phyloP scores from a whole-genome alignment of 2,113 vertebrate species.

The Hippocampus guttulatus region DNA sequence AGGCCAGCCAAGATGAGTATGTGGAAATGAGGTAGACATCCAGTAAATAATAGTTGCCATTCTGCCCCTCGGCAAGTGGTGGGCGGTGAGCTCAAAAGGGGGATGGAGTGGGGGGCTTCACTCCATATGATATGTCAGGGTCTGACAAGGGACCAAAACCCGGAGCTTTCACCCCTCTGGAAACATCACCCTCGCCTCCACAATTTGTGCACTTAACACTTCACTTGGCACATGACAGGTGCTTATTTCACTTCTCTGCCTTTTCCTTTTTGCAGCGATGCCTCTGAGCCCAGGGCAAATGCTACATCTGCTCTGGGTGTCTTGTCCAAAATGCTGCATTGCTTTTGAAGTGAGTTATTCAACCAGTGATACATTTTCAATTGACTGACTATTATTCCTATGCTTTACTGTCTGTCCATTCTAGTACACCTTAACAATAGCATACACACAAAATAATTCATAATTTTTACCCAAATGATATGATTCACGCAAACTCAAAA shows the following conservation, averaged over 20 bases:
- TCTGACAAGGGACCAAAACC: slow-evolving; percentile 64
- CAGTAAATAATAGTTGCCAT: slow-evolving; percentile 74
- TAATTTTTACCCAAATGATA: neutral
- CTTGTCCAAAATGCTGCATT: slow-evolving; percentile 38
- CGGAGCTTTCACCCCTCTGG: slow-evolving; percentile 68
- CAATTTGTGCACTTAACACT: slow-evolving; percentile 76
- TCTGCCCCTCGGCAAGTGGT: slow-evolving; percentile 59
- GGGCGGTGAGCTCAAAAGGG: slow-evolving; percentile 22
- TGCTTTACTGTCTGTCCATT: neutral
- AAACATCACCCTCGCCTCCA: slow-evolving; percentile 70
- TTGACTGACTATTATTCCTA: slow-evolving; percentile 19
- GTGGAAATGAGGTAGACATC: slow-evolving; percentile 73
- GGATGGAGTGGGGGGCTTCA: neutral
- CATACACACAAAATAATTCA: neutral
- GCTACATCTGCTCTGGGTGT: slow-evolving; percentile 59
- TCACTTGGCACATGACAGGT: slow-evolving; percentile 76
- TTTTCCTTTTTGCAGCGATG: slow-evolving; percentile 47
- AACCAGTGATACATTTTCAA: slow-evolving; percentile 48
- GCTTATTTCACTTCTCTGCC: slow-evolving; percentile 68
- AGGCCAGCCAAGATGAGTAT: slow-evolving; percentile 65
- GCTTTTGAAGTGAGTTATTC: slow-evolving; percentile 28
- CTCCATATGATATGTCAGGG: slow-evolving; percentile 61
- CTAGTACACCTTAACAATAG: neutral
- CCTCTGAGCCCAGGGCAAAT: slow-evolving; percentile 49
- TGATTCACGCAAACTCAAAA: neutral